Evolutionary conservation across 2,113 vertebrate species (phyloP), one percentile per base, ranked within the genome.

Genomic region (Meles meles): DNA sequence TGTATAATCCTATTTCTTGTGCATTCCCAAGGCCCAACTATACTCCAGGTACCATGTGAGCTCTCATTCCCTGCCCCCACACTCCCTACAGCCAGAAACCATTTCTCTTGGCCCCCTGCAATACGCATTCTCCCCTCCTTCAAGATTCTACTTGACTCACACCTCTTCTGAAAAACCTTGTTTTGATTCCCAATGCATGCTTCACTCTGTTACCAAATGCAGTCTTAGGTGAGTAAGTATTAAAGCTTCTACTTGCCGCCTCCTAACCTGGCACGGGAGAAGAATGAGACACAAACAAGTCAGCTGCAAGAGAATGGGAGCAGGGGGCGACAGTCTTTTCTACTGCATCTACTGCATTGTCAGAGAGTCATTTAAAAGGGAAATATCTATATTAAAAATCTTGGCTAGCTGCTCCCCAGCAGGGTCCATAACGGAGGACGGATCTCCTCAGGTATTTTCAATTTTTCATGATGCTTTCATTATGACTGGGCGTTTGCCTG

Each of bases 381-480:
- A 90, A 87, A 85, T 67, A 82, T 72, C 87, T 92, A 25, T 74
- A 82, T 96, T 96, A 88, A 92, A 92, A 88, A 94, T 96, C 86
- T 93, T 92, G 57, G 80, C 86, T 88, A 96, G 44, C 84, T 93
- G 90, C 76, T 95, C 52, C 84, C 55, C 94, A 96, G 93, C 81
- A 91, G 90, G 90, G 10, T 76, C 83, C 17, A n/a, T 81, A 42
- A 7, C 71, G 47, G 29, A 44, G n/a, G 20, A 21, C 5, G 11
- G 93, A 95, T 74, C 71, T 96, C n/a, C 65, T 94, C 63, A 65
- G 84, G 81, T 94, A 52, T 72, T 23, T 27, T 96, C 76, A 88
- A 14, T 92, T 92, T 96, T 93, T 90, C 93, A 88, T 90, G 63
- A 95, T 93, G 90, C 55, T 93, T 96, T 96, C 93, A 96, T 95